These are phyloP conservation scores for Ceratotherium simum DNA, from an alignment of 2,113 vertebrate genomes.

Conservation along the genomic window DNA sequence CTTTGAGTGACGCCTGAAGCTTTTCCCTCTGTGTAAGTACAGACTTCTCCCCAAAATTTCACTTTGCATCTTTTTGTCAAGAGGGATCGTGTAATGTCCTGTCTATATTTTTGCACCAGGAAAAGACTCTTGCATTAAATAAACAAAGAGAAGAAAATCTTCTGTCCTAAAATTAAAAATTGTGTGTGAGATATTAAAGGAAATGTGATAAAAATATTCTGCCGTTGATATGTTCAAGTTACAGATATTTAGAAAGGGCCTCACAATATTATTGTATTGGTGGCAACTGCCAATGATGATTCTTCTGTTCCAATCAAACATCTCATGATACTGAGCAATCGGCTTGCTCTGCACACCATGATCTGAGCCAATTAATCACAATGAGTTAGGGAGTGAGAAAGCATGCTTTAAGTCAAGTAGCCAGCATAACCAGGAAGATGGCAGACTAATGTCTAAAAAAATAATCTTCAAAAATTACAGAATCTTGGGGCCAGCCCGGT, in stretches of 20 bases:
- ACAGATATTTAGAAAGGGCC: background rate
- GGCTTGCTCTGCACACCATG: too few relatives aligned
- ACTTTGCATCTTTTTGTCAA: background rate
- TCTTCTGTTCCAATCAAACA: background rate
- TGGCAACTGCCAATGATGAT: background rate
- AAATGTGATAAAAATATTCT: background rate
- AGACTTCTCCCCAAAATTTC: too few relatives aligned
- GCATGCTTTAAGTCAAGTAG: too few relatives aligned
- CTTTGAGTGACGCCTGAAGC: background rate
- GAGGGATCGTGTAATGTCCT: background rate
- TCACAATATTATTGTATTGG: background rate
- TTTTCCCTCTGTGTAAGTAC: background rate
- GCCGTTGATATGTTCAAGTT: background rate
- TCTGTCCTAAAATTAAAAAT: background rate
- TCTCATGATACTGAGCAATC: too few relatives aligned
- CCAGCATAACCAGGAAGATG: too few relatives aligned
- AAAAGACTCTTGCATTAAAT: background rate
- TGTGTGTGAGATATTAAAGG: background rate
- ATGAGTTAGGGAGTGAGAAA: too few relatives aligned
- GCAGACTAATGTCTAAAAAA: too few relatives aligned
- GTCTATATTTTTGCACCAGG: background rate
- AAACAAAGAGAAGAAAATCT: background rate
- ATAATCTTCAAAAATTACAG: too few relatives aligned
- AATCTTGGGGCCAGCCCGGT: too few relatives aligned
- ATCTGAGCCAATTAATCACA: too few relatives aligned